Evolutionary conservation across 2,888 invertebrate species (phyloP).

Genomic region (Tribolium freemani): DNA sequence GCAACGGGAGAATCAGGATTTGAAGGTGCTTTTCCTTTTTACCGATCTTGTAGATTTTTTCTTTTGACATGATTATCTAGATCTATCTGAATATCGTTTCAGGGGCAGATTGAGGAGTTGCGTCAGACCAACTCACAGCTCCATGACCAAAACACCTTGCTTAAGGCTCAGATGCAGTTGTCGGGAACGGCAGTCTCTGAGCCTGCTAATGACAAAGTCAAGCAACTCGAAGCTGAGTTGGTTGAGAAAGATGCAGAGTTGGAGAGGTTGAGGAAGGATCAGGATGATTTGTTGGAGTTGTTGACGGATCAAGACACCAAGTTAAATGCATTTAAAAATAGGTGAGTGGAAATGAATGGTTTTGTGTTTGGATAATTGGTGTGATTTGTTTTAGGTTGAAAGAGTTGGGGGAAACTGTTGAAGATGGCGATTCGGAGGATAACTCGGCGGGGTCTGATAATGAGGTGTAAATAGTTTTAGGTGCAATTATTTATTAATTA

Average conservation of each 20-base stretch:
- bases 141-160: constrained; percentile 87
- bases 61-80: background rate
- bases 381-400: constrained; percentile 51
- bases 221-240: constrained; percentile 64
- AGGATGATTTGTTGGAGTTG: constrained; percentile 92
- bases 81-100: constrained; percentile 9
- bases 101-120: constrained; percentile 76
- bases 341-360: background rate
- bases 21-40: constrained; percentile 64
- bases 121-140: constrained; percentile 80
- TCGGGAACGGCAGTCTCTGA: constrained; percentile 60
- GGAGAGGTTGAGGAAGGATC: constrained; percentile 84
- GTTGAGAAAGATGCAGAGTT: constrained; percentile 70
- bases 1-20: constrained; percentile 61
- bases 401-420: constrained; percentile 64
- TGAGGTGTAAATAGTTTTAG: constrained; percentile 22
- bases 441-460: constrained; percentile 25
- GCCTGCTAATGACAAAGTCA: constrained; percentile 19
- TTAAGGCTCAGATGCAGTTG: constrained; percentile 79
- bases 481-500: constrained; percentile 21
- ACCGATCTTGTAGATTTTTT: background rate
- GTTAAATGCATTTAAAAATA: constrained; percentile 62
- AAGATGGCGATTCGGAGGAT: constrained; percentile 63
- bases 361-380: too few relatives aligned
- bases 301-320: constrained; percentile 87